Percentiles rank a stretch among this genome's conserved stretches.
Evolutionary conservation across 2,113 vertebrate genomes (phyloP).

Genomic region (Rhinogobius similis): DNA sequence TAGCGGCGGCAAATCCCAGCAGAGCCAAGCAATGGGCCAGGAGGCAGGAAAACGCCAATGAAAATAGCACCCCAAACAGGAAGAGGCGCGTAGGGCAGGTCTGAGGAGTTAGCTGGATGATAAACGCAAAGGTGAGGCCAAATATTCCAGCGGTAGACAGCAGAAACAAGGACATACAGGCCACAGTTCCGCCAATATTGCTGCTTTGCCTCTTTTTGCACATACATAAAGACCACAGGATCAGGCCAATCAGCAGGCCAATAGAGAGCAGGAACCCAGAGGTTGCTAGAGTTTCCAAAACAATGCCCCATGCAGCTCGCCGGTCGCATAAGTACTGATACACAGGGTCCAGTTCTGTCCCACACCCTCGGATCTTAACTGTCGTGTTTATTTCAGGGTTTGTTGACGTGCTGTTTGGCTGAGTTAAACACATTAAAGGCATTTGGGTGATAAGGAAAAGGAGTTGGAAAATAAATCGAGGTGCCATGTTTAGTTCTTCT

Average conservation of each 20-base stretch:
- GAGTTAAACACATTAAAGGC: slow-evolving; percentile 26
- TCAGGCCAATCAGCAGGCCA: slow-evolving; percentile 75
- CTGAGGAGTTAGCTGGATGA: slow-evolving; percentile 75
- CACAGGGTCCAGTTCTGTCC: slow-evolving; percentile 41
- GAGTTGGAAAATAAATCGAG: slow-evolving; percentile 19
- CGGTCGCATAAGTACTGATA: slow-evolving; percentile 84
- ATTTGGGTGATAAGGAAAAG: slow-evolving; percentile 14
- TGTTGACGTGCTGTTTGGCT: neutral
- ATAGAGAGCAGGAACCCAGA: slow-evolving; percentile 78
- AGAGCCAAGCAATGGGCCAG: slow-evolving; percentile 79
- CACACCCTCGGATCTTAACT: slow-evolving; percentile 44
- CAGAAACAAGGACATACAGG: slow-evolving; percentile 82
- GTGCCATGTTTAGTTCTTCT: slow-evolving; percentile 39
- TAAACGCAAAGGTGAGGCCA: slow-evolving; percentile 87
- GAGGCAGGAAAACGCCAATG: slow-evolving; percentile 89
- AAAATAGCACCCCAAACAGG: slow-evolving; percentile 86
- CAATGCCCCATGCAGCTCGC: slow-evolving; percentile 81
- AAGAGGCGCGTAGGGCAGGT: slow-evolving; percentile 88
- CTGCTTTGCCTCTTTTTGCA: slow-evolving; percentile 12
- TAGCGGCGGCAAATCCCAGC: slow-evolving; percentile 72
- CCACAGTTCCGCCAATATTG: slow-evolving; percentile 61
- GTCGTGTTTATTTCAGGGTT: fast-evolving
- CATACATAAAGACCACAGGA: slow-evolving; percentile 77
- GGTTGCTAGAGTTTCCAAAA: slow-evolving; percentile 82
- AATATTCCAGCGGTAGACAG: slow-evolving; percentile 84